Percentiles rank a stretch among this genome's conserved stretches.
phyloP scores from a whole-genome alignment of 2,113 vertebrate genomes.

The Tursiops truncatus region DNA sequence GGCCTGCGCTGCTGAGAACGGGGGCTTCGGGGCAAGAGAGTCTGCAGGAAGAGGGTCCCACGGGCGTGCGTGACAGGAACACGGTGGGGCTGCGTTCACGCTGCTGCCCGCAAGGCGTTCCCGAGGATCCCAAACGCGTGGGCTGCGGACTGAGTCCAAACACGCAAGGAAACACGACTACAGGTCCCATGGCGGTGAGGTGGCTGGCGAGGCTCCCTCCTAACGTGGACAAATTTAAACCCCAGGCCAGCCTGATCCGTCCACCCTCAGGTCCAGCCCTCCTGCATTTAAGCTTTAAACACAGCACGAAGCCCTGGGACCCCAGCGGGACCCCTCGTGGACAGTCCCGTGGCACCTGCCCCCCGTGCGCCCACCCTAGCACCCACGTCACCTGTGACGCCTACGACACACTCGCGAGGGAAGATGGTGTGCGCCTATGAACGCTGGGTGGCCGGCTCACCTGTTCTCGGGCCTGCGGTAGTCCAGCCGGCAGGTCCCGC shows the following conservation, averaged over 20 bases:
- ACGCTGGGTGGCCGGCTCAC: constrained; percentile 71
- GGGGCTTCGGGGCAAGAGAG: neutral
- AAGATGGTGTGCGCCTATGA: too few relatives aligned
- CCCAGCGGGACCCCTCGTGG: neutral
- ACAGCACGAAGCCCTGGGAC: neutral
- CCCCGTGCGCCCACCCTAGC: accelerated
- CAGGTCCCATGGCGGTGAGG: accelerated
- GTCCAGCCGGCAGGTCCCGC: constrained; percentile 91
- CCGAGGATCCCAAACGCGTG: accelerated
- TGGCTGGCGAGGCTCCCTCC: neutral
- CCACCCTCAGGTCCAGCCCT: neutral
- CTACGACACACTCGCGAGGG: accelerated
- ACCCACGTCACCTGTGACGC: accelerated
- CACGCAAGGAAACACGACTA: accelerated
- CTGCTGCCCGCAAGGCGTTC: neutral
- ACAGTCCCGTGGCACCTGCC: neutral
- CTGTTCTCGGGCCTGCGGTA: constrained; percentile 96
- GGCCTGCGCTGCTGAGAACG: neutral
- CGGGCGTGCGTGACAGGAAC: accelerated
- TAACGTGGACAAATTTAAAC: neutral
- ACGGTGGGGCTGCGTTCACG: neutral
- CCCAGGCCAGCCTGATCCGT: neutral
- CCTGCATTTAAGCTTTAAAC: neutral
- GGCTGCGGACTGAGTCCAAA: accelerated
- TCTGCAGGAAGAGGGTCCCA: accelerated